phyloP scores from a whole-genome alignment of 2,888 invertebrate genomes.

The Embidobia sp. region DNA sequence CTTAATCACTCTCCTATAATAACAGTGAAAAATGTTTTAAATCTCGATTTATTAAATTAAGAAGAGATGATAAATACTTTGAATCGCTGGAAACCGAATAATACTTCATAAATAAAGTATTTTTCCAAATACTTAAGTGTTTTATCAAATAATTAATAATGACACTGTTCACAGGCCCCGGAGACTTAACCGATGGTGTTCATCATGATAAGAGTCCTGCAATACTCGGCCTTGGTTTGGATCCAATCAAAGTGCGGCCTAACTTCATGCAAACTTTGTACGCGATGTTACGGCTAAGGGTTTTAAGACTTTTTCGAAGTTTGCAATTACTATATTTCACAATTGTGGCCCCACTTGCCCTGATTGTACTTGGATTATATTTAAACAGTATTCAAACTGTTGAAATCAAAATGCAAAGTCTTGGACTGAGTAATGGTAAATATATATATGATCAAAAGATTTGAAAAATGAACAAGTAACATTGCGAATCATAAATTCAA shows the following conservation, averaged over 20 bases:
- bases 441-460: neutral
- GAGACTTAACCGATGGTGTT: constrained; percentile 81
- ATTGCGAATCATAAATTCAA: too few relatives aligned
- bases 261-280: constrained; percentile 85
- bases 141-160: too few relatives aligned
- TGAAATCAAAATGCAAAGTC: constrained; percentile 85
- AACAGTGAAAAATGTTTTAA: too few relatives aligned
- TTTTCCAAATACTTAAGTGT: too few relatives aligned
- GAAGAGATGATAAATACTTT: too few relatives aligned
- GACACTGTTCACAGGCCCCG: constrained; percentile 82
- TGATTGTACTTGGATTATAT: constrained; percentile 87
- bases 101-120: too few relatives aligned
- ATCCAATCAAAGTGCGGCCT: constrained; percentile 85
- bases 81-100: too few relatives aligned
- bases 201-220: constrained; percentile 83
- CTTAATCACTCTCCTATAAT: too few relatives aligned
- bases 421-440: constrained; percentile 84
- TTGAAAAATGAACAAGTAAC: too few relatives aligned
- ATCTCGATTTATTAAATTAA: too few relatives aligned
- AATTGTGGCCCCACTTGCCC: constrained; percentile 87
- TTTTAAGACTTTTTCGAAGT: constrained; percentile 86
- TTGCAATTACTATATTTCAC: constrained; percentile 89
- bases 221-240: constrained; percentile 84
- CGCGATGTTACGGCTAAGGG: constrained; percentile 86
- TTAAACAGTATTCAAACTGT: constrained; percentile 85